These are phyloP conservation scores for Cygnus olor DNA, from an alignment of 2,797 vertebrate genomes.

Conservation along the genomic window DNA sequence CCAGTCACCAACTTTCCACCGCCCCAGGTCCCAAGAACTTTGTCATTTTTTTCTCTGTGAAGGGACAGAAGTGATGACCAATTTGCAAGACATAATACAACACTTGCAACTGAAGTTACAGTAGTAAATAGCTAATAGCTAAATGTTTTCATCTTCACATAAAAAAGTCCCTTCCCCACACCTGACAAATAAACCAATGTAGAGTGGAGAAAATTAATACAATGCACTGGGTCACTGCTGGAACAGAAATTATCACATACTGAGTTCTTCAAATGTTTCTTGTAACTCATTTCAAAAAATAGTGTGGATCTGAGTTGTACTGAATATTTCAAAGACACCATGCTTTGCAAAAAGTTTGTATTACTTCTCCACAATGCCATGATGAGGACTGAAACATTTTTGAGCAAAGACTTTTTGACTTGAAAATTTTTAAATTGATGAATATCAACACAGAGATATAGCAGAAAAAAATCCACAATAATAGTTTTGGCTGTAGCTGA, in stretches of 20 bases:
- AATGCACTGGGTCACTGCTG: neutral
- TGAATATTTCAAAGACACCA: neutral
- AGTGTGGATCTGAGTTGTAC: neutral
- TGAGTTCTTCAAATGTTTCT: neutral
- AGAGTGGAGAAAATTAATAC: neutral
- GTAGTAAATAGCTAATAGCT: neutral
- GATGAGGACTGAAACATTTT: fast-evolving
- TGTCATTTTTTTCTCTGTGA: neutral
- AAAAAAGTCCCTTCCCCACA: neutral
- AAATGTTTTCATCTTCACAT: neutral
- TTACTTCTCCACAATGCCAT: neutral
- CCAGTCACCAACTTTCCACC: neutral
- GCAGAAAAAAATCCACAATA: neutral
- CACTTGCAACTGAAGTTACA: neutral
- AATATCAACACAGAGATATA: neutral
- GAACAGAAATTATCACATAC: neutral
- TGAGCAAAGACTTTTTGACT: neutral
- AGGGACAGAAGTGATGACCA: neutral
- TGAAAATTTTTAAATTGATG: neutral
- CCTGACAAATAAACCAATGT: neutral
- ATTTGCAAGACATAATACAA: neutral
- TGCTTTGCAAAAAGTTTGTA: neutral
- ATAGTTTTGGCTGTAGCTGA: neutral
- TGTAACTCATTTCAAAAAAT: neutral
- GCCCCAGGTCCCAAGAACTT: neutral